These are phyloP conservation scores for Cosmorhoe ocellata DNA, from an alignment of 2,888 invertebrate species.

Conservation along the genomic window DNA sequence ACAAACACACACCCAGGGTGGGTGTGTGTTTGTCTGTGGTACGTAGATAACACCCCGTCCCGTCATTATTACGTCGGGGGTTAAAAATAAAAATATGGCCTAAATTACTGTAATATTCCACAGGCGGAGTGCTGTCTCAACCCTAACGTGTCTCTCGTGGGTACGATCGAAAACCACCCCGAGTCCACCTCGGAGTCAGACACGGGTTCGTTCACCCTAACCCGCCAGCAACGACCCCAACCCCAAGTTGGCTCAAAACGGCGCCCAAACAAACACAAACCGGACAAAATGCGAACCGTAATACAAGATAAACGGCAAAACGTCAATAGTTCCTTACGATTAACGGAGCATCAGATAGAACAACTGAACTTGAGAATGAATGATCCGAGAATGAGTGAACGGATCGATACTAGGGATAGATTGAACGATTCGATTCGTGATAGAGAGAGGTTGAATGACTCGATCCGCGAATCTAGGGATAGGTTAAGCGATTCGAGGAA, in stretches of 20 bases:
- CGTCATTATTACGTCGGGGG: no score
- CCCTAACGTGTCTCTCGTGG: constrained; percentile 70
- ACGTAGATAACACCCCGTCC: no score
- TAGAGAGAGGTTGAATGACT: constrained; percentile 35
- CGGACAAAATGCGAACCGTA: constrained; percentile 39
- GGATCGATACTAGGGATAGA: constrained; percentile 26
- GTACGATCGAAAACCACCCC: constrained; percentile 76
- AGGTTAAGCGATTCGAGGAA: constrained; percentile 50
- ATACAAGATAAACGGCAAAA: constrained; percentile 37
- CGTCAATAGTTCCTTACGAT: constrained; percentile 28
- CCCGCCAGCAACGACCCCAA: constrained; percentile 71
- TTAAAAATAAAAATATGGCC: no score
- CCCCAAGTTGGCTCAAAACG: constrained; percentile 72
- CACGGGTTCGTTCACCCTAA: constrained; percentile 71
- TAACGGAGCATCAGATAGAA: constrained; percentile 50
- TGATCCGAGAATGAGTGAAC: constrained; percentile 29
- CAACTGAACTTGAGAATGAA: constrained; percentile 48
- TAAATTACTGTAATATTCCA: constrained; percentile 18
- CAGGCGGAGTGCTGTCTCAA: constrained; percentile 78
- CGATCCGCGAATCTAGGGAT: constrained; percentile 35
- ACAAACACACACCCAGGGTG: no score
- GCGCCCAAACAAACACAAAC: constrained; percentile 45
- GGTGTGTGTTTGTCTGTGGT: no score
- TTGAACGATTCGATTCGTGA: constrained; percentile 10
- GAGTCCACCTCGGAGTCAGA: constrained; percentile 78